A percentile compares a stretch with the other conserved stretches of the same genome.
Evolutionary conservation across 1,140 invertebrate genomes (phyloP).

Genomic region (Grapholita molesta): DNA sequence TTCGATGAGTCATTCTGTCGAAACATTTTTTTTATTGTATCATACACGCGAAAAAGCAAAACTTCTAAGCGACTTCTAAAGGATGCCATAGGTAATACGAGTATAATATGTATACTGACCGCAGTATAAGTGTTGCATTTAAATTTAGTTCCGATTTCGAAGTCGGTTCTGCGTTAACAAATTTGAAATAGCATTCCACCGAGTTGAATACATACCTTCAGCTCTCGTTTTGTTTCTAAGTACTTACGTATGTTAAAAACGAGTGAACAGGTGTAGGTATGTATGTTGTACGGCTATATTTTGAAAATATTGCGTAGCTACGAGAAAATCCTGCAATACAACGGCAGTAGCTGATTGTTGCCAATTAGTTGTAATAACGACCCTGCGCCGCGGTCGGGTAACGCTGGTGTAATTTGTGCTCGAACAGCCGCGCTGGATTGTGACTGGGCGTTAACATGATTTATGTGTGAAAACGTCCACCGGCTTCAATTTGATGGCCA

Average conservation of each 20-base stretch:
- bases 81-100: too few relatives aligned
- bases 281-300: not conserved
- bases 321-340: conserved; percentile 37
- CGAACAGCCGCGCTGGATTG: conserved; percentile 36
- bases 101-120: too few relatives aligned
- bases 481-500: conserved; percentile 39
- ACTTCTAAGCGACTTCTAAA: too few relatives aligned
- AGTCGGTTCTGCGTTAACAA: not conserved
- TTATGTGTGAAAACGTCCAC: conserved; percentile 49
- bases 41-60: too few relatives aligned
- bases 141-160: too few relatives aligned
- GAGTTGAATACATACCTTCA: too few relatives aligned
- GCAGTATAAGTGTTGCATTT: too few relatives aligned
- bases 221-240: not conserved
- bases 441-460: conserved; percentile 27
- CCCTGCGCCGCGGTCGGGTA: conserved; percentile 40
- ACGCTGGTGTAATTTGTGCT: conserved; percentile 54
- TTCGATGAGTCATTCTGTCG: too few relatives aligned
- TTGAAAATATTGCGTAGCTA: conserved; percentile 33
- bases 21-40: too few relatives aligned
- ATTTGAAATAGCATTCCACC: not conserved
- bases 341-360: conserved; percentile 59
- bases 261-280: not conserved
- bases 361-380: conserved; percentile 71
- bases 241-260: not conserved